These are phyloP conservation scores for Sebastes alutus DNA, from an alignment of 2,797 vertebrate species.

Conservation along the genomic window DNA sequence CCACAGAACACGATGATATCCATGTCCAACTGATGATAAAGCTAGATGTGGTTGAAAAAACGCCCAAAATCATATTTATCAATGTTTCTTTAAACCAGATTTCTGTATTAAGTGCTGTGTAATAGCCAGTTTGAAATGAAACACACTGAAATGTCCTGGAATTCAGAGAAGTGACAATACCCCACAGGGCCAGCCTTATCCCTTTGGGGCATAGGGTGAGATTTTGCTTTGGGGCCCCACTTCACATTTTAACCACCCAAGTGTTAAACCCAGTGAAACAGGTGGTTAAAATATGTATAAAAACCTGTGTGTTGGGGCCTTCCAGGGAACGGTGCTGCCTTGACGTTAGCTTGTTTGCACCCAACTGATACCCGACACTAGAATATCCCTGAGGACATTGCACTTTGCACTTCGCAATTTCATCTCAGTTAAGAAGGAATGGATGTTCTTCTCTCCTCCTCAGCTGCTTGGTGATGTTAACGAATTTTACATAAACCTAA, in stretches of 20 bases:
- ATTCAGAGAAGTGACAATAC: not conserved
- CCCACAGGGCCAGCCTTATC: not conserved
- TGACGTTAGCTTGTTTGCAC: not conserved
- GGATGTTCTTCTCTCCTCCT: too few species aligned
- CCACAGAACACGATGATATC: not conserved
- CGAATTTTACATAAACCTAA: too few species aligned
- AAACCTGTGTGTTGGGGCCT: not conserved
- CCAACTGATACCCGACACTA: not conserved
- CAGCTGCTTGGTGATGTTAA: too few species aligned
- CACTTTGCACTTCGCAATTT: too few species aligned
- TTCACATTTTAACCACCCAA: too few species aligned
- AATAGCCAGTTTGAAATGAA: not conserved
- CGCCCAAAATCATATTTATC: not conserved
- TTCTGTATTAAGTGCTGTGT: not conserved
- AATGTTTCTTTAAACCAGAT: not conserved
- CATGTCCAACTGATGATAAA: not conserved
- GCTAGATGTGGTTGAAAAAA: not conserved
- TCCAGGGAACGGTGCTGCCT: not conserved
- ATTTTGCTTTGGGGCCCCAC: not conserved
- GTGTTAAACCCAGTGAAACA: too few species aligned
- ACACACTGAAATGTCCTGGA: not conserved
- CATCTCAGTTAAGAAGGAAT: too few species aligned
- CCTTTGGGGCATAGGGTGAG: not conserved
- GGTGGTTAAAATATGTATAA: not conserved
- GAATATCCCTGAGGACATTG: not conserved